Base-by-base conservation (phyloP, 2,797 vertebrate genomes). In the Erethizon dorsatum region DNA sequence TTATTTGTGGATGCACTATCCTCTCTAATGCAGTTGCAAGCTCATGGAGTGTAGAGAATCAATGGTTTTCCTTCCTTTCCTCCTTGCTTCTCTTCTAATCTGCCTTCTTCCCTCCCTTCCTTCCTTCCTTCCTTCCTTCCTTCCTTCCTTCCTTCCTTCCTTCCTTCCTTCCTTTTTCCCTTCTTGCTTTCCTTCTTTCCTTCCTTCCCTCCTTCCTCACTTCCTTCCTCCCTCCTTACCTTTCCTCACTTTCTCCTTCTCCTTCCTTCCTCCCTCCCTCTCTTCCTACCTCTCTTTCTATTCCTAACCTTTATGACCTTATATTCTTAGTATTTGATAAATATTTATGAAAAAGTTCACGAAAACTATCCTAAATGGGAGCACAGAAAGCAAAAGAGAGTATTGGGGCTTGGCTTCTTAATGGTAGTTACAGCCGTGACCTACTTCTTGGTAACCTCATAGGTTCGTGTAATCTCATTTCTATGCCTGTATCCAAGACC, bases 171-270 rank as follows among this genome's bases (percentile, higher is more conserved):
- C 7, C 20, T 2, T 28, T n/a, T 9, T 14, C 4, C 12, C n/a
- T 47, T 4, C 31, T 18, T 13, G 15, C 18, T 24, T 45, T 26
- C 1, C 20, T 22, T 14, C 31, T 1, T 15, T 80, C 24, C 13
- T 3, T 37, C 31, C n/a, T 20, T 50, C 12, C 22, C 15, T 9
- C 11, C 18, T 28, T 8, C 4, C 2, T 12, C 15, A 17, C 33
- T 10, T 33, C n/a, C 9, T 11, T 0, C 0, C 10, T 4, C 0
- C 2, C 13, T 5, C 52, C 7, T 33, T 47, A 0, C 4, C 12
- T 54, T 20, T 7, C 4, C 26, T 24, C 2, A 3, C 9, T n/a
- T 7, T n/a, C 14, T 15, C 31, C 1, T 2, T 1, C 31, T 5
- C 6, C 17, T 22, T 5, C 5, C 37, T 24, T 10, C 1, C 15